phyloP scores from a whole-genome alignment of 2,113 vertebrate species.

The Shinisaurus crocodilurus region DNA sequence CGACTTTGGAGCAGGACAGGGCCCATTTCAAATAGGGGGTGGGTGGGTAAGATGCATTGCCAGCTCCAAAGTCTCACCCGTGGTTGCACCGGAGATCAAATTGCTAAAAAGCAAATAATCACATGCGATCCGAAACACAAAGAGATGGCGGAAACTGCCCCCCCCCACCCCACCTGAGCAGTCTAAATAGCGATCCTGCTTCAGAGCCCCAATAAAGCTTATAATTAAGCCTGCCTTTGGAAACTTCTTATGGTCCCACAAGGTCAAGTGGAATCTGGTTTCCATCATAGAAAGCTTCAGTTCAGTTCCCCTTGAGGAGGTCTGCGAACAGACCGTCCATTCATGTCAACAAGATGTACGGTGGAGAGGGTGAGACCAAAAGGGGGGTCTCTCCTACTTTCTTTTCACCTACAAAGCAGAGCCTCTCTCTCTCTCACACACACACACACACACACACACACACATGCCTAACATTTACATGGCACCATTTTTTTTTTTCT shows the following conservation, averaged over 20 bases:
- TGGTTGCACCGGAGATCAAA: neutral
- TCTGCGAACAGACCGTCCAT: conserved; percentile 68
- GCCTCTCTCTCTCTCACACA: neutral
- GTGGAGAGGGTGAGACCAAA: conserved; percentile 24
- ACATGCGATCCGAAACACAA: neutral
- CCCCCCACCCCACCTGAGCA: no score
- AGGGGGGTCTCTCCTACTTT: neutral
- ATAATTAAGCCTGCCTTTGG: conserved; percentile 64
- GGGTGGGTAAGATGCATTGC: neutral
- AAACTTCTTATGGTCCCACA: conserved; percentile 58
- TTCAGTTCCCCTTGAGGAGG: conserved; percentile 64
- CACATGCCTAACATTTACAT: conserved; percentile 66
- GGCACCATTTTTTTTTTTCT: conserved; percentile 56
- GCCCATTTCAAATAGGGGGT: neutral
- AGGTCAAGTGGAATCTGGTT: conserved; percentile 68
- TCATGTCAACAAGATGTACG: conserved; percentile 67
- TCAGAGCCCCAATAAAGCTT: neutral
- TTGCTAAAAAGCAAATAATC: neutral
- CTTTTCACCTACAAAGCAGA: conserved; percentile 65
- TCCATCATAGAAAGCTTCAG: conserved; percentile 56
- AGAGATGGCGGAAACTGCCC: no score
- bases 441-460: conserved; percentile 39
- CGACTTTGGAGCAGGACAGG: no score
- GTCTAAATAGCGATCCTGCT: neutral
- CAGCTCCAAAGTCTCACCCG: neutral